Conservation (phyloP, 2,113 vertebrate genomes). For the Xenopus borealis region DNA sequence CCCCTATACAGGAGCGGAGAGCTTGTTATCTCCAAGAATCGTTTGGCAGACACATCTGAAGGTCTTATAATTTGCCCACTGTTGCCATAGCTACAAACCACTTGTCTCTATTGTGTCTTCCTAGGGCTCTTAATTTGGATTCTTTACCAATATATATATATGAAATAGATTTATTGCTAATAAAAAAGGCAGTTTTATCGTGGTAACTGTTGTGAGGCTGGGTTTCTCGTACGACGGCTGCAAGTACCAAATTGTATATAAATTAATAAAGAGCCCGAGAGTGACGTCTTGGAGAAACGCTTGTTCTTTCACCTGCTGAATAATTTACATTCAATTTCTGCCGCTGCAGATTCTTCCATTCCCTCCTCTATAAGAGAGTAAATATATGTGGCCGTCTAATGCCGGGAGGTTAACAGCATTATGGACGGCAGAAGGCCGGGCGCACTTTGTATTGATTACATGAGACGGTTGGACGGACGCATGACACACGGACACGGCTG, state of each 20-base stretch:
- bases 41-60: background rate
- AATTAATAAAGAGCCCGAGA: conserved; percentile 1
- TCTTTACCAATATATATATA: background rate
- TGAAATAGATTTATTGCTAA: background rate
- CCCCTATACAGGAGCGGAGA: background rate
- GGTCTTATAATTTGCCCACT: background rate
- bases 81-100: background rate
- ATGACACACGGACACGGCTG: no score
- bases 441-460: background rate
- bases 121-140: background rate
- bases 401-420: conserved; percentile 23
- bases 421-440: background rate
- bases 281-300: background rate
- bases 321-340: conserved; percentile 26
- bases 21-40: background rate
- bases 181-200: background rate
- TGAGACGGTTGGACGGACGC: background rate
- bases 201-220: no score
- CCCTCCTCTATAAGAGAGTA: conserved; percentile 1
- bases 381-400: background rate
- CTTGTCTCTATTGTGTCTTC: background rate
- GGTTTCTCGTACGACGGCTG: background rate
- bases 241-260: conserved; percentile 6
- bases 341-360: background rate
- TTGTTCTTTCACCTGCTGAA: conserved; percentile 22